phyloP scores from a whole-genome alignment of 2,797 vertebrate species.

The Notolabrus celidotus region DNA sequence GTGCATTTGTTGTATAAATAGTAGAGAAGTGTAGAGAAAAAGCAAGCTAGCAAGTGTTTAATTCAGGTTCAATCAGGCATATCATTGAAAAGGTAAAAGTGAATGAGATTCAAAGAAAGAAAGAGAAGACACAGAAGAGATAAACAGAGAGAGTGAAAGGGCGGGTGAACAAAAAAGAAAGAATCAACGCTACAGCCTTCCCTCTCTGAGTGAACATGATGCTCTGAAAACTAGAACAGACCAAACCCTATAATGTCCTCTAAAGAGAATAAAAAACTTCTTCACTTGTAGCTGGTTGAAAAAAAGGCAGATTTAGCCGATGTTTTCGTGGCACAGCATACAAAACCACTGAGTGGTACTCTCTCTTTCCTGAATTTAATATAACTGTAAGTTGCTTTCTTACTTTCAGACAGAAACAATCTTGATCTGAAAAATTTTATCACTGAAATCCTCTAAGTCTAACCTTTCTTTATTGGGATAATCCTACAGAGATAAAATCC shows the following conservation, averaged over 20 bases:
- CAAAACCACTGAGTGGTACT: constrained; percentile 2
- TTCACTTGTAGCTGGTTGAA: background rate
- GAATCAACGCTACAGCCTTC: background rate
- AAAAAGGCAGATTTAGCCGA: constrained; percentile 20
- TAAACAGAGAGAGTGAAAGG: constrained; percentile 20
- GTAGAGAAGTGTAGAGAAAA: constrained; percentile 23
- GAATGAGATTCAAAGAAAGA: constrained; percentile 22
- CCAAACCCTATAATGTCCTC: background rate
- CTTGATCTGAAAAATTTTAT: constrained; percentile 53
- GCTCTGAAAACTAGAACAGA: too few species aligned
- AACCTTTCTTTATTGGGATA: constrained; percentile 77
- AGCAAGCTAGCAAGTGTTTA: constrained; percentile 47
- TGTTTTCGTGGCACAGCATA: background rate
- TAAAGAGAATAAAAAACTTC: constrained; percentile 9
- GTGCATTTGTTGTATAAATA: constrained; percentile 36
- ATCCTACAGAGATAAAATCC: constrained; percentile 71
- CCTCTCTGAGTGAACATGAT: background rate
- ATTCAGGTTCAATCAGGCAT: constrained; percentile 67
- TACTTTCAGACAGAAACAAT: constrained; percentile 22
- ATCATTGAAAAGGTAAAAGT: constrained; percentile 41
- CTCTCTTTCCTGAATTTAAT: constrained; percentile 3
- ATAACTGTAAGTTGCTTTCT: constrained; percentile 12
- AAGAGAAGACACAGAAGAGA: constrained; percentile 14
- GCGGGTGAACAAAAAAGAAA: constrained; percentile 12
- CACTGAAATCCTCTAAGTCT: constrained; percentile 51